Evolutionary conservation across 2,113 vertebrate species (phyloP).

Genomic region (Clarias gariepinus): DNA sequence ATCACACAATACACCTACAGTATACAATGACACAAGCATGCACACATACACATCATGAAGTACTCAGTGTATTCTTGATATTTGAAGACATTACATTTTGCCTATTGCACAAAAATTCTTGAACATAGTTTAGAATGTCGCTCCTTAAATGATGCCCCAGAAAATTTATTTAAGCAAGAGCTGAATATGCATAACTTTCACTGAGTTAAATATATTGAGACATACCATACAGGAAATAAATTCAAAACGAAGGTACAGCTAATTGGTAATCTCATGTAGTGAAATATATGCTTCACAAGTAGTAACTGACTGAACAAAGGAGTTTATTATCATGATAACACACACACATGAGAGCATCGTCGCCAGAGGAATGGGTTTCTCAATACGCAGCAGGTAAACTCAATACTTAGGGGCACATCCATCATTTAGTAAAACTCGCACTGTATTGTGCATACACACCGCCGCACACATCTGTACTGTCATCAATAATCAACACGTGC

Average conservation of each 20-base stretch:
- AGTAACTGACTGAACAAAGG: background rate
- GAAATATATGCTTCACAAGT: background rate
- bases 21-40: too few species aligned
- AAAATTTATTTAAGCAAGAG: too few species aligned
- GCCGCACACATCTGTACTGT: background rate
- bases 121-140: too few species aligned
- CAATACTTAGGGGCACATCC: conserved; percentile 6
- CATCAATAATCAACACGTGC: background rate
- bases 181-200: background rate
- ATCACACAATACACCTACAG: too few species aligned
- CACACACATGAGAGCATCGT: conserved; percentile 22
- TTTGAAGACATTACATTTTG: too few species aligned
- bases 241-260: background rate
- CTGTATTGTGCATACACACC: conserved; percentile 12
- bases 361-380: background rate
- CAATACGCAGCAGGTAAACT: background rate
- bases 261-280: background rate
- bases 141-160: too few species aligned
- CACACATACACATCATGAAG: too few species aligned
- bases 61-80: too few species aligned
- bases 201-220: too few species aligned
- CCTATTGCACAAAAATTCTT: too few species aligned
- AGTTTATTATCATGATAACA: conserved; percentile 24
- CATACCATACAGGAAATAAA: background rate
- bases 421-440: conserved; percentile 1